Base-by-base conservation (phyloP, 2,888 invertebrate genomes). In the Philhelius pedissequus region DNA sequence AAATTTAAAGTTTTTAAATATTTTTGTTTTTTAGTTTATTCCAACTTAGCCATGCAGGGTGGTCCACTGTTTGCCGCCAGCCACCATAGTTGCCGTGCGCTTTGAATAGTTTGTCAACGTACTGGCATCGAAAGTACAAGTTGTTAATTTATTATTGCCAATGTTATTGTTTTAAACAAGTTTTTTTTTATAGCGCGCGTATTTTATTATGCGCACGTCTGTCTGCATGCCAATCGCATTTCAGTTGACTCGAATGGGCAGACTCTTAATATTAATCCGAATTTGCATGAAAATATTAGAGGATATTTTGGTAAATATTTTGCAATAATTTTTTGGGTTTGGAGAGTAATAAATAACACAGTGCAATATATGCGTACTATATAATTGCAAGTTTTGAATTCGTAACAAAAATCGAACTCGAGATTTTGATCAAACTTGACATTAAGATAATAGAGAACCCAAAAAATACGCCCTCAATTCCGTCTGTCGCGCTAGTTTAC, bases 131-230 rank as follows among this genome's bases (percentile, higher is more conserved):
- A 73, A 66, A 66, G 58, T 83, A 75, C 79, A 83, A 66, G 74
- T 66, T 83, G 79, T 83, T 83, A 79, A 79, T 75, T 83, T 83
- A 79, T 79, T 83, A 83, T 83, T 83, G 79, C 83, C 79, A 60
- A 74, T 83, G 83, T 83, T 83, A 83, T 83, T 83, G 83, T 83
- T 83, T 78, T 70, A 64, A 79, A 79, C 79, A 50, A 74, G 79
- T 83, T 83, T 60, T 52, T 60, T 52, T 43, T 54, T 66, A 73
- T 56, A 62, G 73, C 38, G 66, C 13, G 56, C 25, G 60, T 40
- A 60, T 40, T 60, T 58, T 48, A 69, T 75, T 66, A 13, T 2
- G 15, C 54, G 27, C 52, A 43, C 32, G 71, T 50, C 60, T 58
- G 66, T 56, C 66, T 66, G 76, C 76, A 81, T 76, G 71, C 64